These are phyloP conservation scores for Empis livida DNA, from an alignment of 2,888 invertebrate genomes.

Conservation along the genomic window DNA sequence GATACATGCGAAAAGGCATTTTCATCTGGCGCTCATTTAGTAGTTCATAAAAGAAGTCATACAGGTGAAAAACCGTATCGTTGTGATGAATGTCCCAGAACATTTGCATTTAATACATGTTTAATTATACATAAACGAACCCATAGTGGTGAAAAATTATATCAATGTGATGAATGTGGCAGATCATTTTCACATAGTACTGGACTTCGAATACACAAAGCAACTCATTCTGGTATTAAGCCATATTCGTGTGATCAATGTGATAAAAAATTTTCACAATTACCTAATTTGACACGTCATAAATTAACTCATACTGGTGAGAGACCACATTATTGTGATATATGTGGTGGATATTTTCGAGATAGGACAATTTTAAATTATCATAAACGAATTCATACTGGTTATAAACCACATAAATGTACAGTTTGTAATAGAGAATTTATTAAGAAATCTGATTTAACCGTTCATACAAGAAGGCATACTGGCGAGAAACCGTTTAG, in stretches of 20 bases:
- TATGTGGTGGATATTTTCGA: background rate
- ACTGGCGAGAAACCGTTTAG: conserved; percentile 73
- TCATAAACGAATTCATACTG: background rate
- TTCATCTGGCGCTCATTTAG: background rate
- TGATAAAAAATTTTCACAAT: background rate
- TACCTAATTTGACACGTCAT: background rate
- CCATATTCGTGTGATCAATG: background rate
- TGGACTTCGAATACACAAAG: background rate
- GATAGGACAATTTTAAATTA: background rate
- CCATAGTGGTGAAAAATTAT: background rate
- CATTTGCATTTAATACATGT: background rate
- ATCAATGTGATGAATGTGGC: background rate
- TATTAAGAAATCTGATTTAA: background rate
- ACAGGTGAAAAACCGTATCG: background rate
- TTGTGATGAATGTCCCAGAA: background rate
- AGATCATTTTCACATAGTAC: background rate
- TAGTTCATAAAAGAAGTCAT: background rate
- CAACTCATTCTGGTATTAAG: background rate
- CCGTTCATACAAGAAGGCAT: background rate
- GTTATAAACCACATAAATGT: background rate
- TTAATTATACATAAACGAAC: background rate
- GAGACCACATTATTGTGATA: background rate
- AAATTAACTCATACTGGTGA: background rate
- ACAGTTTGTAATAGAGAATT: background rate
- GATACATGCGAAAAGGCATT: too few relatives aligned